A percentile compares a stretch with the other conserved stretches of the same genome.
These are phyloP conservation scores for Procavia capensis DNA, from an alignment of 2,113 vertebrate species.

Conservation along the genomic window DNA sequence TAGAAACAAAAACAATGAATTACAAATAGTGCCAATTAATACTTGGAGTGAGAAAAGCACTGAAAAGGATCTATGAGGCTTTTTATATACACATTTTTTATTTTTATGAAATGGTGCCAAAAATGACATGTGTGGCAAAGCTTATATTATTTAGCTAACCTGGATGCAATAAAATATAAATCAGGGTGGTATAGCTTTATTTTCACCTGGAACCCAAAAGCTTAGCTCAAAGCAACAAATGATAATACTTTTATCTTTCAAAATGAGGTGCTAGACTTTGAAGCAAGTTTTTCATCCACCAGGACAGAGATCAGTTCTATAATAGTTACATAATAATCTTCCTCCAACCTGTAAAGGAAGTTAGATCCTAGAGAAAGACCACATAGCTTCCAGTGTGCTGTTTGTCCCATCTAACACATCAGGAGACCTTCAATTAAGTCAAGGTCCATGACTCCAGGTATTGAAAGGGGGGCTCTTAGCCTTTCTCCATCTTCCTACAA, in stretches of 20 bases:
- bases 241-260: neutral
- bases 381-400: neutral
- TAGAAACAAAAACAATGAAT: conserved; percentile 1
- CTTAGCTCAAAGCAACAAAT: conserved; percentile 3
- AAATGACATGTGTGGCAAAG: neutral
- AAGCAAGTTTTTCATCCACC: neutral
- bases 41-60: neutral
- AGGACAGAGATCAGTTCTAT: neutral
- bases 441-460: neutral
- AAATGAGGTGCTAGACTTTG: neutral
- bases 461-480: too few relatives aligned
- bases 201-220: neutral
- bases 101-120: neutral
- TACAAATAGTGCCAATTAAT: neutral
- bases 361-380: neutral
- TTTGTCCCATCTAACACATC: too few relatives aligned
- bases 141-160: neutral
- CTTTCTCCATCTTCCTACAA: too few relatives aligned
- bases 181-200: neutral
- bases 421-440: neutral
- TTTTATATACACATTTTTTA: neutral
- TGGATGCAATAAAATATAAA: neutral
- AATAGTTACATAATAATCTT: neutral
- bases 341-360: neutral
- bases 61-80: neutral